Evolutionary conservation across 1,140 invertebrate genomes (phyloP).

Genomic region (Cephus cinctus): DNA sequence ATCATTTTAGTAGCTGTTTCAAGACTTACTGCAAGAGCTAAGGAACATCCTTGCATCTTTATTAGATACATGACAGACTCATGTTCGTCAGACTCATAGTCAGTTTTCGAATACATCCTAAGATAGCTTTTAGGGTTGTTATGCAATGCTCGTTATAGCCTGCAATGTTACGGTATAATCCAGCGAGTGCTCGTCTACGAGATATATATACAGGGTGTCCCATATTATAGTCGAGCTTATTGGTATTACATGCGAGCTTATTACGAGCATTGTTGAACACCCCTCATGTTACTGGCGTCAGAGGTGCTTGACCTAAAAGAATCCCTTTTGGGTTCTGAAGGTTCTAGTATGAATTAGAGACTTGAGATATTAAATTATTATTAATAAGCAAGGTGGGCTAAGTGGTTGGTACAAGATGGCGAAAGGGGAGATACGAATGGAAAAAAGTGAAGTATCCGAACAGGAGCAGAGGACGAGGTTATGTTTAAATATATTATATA

Average conservation of each 20-base stretch:
- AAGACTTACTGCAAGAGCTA: too few relatives aligned
- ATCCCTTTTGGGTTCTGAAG: conserved; percentile 10
- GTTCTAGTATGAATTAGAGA: conserved; percentile 23
- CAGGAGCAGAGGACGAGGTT: conserved; percentile 18
- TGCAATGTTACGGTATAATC: too few relatives aligned
- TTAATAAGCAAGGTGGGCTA: conserved; percentile 14
- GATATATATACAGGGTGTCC: too few relatives aligned
- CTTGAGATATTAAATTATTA: conserved; percentile 15
- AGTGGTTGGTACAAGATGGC: neutral
- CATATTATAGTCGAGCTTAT: too few relatives aligned
- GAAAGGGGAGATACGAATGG: conserved; percentile 4
- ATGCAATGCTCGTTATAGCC: too few relatives aligned
- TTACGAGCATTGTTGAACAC: neutral
- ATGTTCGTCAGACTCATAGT: too few relatives aligned
- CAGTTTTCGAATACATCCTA: too few relatives aligned
- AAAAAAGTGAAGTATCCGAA: conserved; percentile 19
- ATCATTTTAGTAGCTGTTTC: too few relatives aligned
- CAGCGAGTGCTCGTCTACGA: too few relatives aligned
- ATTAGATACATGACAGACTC: too few relatives aligned
- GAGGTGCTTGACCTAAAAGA: conserved; percentile 35
- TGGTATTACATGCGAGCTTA: neutral
- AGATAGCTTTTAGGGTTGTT: too few relatives aligned
- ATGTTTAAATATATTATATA: conserved; percentile 35
- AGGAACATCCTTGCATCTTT: too few relatives aligned
- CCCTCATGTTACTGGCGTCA: conserved; percentile 32